Evolutionary conservation across 1,140 invertebrate genomes (phyloP).

Genomic region (Cherax destructor): DNA sequence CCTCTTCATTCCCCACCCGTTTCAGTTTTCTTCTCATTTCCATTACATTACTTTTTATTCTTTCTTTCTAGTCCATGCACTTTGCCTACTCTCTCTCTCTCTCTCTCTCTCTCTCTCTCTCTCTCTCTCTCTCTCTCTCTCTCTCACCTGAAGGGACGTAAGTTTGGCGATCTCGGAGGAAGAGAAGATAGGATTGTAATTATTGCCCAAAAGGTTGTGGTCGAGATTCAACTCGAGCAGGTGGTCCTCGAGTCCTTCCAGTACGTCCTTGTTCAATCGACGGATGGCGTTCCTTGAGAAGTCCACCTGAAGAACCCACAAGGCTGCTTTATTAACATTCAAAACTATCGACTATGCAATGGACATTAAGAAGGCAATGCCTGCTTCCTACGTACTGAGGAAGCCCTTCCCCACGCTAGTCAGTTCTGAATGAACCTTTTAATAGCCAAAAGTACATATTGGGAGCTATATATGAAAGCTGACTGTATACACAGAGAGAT

Average conservation of each 20-base stretch:
- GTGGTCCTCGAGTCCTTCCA: slow-evolving; percentile 81
- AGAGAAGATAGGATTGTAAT: slow-evolving; percentile 91
- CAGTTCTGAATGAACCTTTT: too few species aligned
- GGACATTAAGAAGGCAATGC: too few species aligned
- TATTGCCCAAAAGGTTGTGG: slow-evolving; percentile 90
- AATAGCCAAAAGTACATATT: too few species aligned
- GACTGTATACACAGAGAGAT: too few species aligned
- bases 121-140: slow-evolving; percentile 41
- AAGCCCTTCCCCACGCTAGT: too few species aligned
- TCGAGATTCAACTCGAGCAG: slow-evolving; percentile 84
- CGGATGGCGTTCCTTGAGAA: slow-evolving; percentile 88
- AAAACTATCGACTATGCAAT: too few species aligned
- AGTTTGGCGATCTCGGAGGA: slow-evolving; percentile 80
- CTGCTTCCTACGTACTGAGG: too few species aligned
- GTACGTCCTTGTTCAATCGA: slow-evolving; percentile 85
- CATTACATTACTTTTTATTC: not conserved
- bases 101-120: not conserved
- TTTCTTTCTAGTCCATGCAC: not conserved
- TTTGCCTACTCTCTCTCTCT: not conserved
- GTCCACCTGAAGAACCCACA: slow-evolving; percentile 79
- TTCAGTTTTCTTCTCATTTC: not conserved
- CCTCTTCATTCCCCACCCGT: not conserved
- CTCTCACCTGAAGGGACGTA: slow-evolving; percentile 69
- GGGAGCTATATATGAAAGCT: too few species aligned
- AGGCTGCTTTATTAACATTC: too few species aligned